Evolutionary conservation across 2,797 vertebrate genomes (phyloP), one percentile per base, ranked within the genome.

Genomic region (Platalea minor): DNA sequence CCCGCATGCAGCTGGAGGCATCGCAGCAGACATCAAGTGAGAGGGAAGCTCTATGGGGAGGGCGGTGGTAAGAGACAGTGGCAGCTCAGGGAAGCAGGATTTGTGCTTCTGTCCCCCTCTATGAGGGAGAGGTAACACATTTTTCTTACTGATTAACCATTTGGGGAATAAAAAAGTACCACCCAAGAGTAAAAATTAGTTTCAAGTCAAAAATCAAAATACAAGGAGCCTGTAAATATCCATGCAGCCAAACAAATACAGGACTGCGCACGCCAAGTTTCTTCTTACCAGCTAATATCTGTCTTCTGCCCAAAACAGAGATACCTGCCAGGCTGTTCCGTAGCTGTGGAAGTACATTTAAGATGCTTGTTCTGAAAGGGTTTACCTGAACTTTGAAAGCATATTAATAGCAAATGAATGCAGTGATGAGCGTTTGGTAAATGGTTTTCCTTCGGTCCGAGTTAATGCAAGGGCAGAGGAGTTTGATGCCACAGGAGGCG

Each of bases 1-100:
- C 67, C 90, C 35, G 45, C 73, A 12, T 88, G 94, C 90, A 88
- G 93, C 57, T 91, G 85, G 96, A 96, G 88, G 95, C 95, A 94
- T 80, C 89, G 61, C 77, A 85, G 89, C 63, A 87, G 89, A 94
- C 37, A 2, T 11, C 18, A 7, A 39, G 35, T 2, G 45, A 41
- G 53, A 31, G 64, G 53, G 43, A 33, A 77, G 74, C 29, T 50
- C 57, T 20, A 8, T 35, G 57, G 13, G 43, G 19, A 3, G 21
- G 59, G 9, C 23, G 87, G 33, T 28, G 93, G 57, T 37, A 37
- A 35, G 80, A 29, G 59, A 45, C 46, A 54, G 43, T 5, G 8
- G 51, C 28, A 67, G 63, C 70, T 43, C 87, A 23, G 45, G 41
- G 63, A 79, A 61, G 63, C 15, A 60, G 63, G 33, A 51, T 59